Percentiles rank a stretch among this genome's conserved stretches.
Evolutionary conservation across 2,797 vertebrate genomes (phyloP).

Genomic region (Protonibea diacanthus): DNA sequence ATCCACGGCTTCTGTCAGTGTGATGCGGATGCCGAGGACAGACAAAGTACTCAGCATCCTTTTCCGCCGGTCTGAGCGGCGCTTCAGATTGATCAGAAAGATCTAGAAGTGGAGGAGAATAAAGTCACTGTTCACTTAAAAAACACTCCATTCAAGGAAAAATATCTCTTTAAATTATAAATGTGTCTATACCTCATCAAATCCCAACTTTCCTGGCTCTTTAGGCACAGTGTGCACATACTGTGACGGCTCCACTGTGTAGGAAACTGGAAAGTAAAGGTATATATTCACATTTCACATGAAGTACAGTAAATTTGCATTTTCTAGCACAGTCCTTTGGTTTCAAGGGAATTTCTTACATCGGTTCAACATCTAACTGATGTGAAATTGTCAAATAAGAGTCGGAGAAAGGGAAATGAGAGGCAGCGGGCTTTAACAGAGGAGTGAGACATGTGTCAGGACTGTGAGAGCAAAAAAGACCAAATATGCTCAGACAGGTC

Average conservation of each 20-base stretch:
- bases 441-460: constrained; percentile 71
- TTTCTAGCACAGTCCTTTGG: background rate
- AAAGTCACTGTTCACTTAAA: background rate
- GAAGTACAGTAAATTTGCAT: background rate
- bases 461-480: constrained; percentile 58
- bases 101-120: constrained; percentile 77
- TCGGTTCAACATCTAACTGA: constrained; percentile 17
- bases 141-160: background rate
- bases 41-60: constrained; percentile 89
- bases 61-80: constrained; percentile 87
- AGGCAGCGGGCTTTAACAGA: constrained; percentile 51
- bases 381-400: constrained; percentile 31
- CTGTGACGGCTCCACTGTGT: constrained; percentile 84
- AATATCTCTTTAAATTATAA: background rate
- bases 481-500: constrained; percentile 32
- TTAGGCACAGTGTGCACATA: constrained; percentile 80
- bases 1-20: constrained; percentile 90
- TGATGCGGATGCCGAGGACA: constrained; percentile 87
- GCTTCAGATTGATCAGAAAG: constrained; percentile 93
- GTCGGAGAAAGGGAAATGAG: constrained; percentile 17
- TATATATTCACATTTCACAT: constrained; percentile 23
- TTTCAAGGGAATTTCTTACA: constrained; percentile 21
- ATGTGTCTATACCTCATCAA: constrained; percentile 85
- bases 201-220: constrained; percentile 88
- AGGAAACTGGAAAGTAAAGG: constrained; percentile 81